Percentiles rank a stretch among this genome's conserved stretches.
phyloP scores from a whole-genome alignment of 2,113 vertebrate species.

The Psophia crepitans region DNA sequence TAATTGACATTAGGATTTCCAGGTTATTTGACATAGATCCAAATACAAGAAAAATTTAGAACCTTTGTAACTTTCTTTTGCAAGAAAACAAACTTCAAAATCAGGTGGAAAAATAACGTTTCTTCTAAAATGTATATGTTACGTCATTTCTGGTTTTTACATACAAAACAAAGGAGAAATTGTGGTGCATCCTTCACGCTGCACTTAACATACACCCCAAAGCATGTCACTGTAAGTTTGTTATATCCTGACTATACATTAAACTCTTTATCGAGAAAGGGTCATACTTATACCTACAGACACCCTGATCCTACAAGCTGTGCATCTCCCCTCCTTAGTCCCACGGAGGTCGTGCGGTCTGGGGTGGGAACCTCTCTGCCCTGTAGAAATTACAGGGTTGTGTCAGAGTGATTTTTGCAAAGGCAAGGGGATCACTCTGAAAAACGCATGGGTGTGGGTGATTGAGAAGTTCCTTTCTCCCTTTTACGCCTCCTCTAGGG shows the following conservation, averaged over 20 bases:
- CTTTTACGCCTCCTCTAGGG: background rate
- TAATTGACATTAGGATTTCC: background rate
- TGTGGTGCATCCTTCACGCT: background rate
- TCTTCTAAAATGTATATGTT: background rate
- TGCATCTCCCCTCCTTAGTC: background rate
- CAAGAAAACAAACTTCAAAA: background rate
- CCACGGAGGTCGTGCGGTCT: rapidly evolving
- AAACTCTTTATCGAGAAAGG: background rate
- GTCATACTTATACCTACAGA: background rate
- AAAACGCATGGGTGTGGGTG: background rate
- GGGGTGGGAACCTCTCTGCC: background rate
- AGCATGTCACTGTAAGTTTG: background rate
- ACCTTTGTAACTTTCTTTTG: background rate
- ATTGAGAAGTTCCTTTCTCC: background rate
- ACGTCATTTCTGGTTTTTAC: background rate
- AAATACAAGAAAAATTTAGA: background rate
- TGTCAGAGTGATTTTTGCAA: background rate
- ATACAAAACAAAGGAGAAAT: background rate
- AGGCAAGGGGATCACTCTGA: background rate
- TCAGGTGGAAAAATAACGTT: background rate
- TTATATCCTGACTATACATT: background rate
- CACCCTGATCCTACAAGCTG: background rate
- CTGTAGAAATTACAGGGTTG: background rate
- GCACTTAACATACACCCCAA: no score
- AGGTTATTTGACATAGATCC: background rate